Evolutionary conservation across 1,140 invertebrate genomes (phyloP), one percentile per base, ranked within the genome.

Genomic region (Brachionus plicatilis): DNA sequence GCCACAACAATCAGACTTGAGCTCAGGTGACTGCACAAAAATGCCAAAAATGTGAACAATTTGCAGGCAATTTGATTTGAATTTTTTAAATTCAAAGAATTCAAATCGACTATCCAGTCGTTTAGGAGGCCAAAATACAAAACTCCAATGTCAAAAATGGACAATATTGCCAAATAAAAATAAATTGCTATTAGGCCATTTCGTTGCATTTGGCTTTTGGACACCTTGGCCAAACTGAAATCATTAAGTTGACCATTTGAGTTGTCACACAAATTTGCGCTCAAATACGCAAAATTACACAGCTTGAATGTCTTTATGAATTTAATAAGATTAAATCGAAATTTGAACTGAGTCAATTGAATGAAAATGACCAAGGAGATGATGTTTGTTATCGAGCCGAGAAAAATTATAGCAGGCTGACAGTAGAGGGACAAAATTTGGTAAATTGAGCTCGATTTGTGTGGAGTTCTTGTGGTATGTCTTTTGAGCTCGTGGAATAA

Each of bases 21-120:
- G 29, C 79, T 82, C 37, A 68, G 33, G 24, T 82, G 79, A 27
- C 79, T 82, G 17, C 29, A 65, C 7, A 82, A 20, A 60, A 14
- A 82, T 8, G 53, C 60, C 24, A 82, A 17, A 82, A 82, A 82
- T 45, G 79, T 82, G 7, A 82, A 43, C 53, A 68, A 82, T 82
- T 82, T 82, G 9, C 79, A 82, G 1, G 24, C n/a, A 20, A 82
- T 7, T 17, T 27, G 17, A 20, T 6, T 29, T 20, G 29, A 45
- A 68, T 82, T 68, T 82, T 82, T 82, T 9, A 60, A 43, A 68
- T 60, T 82, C 7, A 29, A 4, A 29, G 12, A 8, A 20, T 24
- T 68, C 41, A 82, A 60, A n/a, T 60, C 33, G 9, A 20, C 12
- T 17, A 45, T 12, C 79, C 79, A 82, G 7, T 82, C 50, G n/a